Evolutionary conservation across 2,113 vertebrate species (phyloP).

Genomic region (Camarhynchus parvulus): DNA sequence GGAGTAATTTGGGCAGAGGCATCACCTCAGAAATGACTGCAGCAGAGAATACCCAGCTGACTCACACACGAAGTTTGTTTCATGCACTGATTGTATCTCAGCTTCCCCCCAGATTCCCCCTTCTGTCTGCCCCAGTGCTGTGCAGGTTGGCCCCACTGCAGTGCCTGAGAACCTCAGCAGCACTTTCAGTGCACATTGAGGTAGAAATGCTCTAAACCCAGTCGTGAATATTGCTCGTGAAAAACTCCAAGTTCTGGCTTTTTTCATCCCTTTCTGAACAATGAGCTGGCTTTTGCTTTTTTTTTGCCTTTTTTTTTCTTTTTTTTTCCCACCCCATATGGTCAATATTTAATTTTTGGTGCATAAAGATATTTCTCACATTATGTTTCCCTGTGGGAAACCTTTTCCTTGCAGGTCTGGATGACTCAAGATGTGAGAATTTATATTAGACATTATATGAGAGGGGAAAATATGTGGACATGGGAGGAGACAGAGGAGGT

Average conservation of each 20-base stretch:
- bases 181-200: neutral
- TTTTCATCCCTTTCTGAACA: neutral
- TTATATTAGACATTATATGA: neutral
- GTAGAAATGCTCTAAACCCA: neutral
- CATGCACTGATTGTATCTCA: neutral
- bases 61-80: neutral
- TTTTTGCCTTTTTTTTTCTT: neutral
- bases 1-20: neutral
- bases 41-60: neutral
- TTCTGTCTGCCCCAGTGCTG: neutral
- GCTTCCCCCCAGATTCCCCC: neutral
- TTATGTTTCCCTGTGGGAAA: neutral
- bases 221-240: neutral
- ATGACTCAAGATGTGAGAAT: conserved; percentile 23
- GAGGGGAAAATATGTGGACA: neutral
- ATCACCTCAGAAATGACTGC: neutral
- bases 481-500: neutral
- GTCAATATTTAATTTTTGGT: conserved; percentile 51
- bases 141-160: neutral
- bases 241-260: neutral
- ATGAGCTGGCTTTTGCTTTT: neutral
- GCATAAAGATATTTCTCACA: conserved; percentile 18
- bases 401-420: neutral
- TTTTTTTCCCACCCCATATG: neutral
- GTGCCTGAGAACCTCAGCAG: neutral